phyloP scores from a whole-genome alignment of 2,888 invertebrate genomes.

The Gonocerus acuteangulatus region DNA sequence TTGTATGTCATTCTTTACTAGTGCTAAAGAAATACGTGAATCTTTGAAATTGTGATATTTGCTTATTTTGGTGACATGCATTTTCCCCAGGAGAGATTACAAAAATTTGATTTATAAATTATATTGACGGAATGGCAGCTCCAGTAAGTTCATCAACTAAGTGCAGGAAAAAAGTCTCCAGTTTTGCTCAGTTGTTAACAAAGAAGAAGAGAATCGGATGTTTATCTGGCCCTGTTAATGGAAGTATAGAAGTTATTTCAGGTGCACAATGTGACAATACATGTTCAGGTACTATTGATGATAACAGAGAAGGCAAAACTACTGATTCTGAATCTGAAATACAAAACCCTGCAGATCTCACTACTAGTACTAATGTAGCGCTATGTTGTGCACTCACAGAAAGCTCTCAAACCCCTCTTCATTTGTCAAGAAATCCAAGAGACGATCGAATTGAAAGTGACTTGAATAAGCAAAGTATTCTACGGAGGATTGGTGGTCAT shows the following conservation, averaged over 20 bases:
- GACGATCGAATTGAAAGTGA: conserved; percentile 28
- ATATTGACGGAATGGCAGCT: neutral
- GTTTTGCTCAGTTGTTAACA: conserved; percentile 43
- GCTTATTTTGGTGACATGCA: too few species aligned
- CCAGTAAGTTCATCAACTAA: conserved; percentile 35
- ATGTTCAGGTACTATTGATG: neutral
- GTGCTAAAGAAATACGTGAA: too few species aligned
- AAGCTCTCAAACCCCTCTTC: conserved; percentile 44
- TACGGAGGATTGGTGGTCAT: conserved; percentile 28
- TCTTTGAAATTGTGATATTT: too few species aligned
- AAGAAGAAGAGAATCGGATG: conserved; percentile 45
- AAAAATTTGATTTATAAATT: neutral
- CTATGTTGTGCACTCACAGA: conserved; percentile 47
- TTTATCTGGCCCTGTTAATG: conserved; percentile 41
- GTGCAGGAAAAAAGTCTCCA: conserved; percentile 43
- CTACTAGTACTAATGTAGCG: conserved; percentile 37
- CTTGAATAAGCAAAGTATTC: conserved; percentile 29
- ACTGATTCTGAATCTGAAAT: conserved; percentile 4
- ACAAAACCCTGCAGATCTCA: conserved; percentile 11
- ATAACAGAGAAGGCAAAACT: conserved; percentile 5
- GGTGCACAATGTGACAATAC: conserved; percentile 6
- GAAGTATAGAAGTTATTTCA: conserved; percentile 32
- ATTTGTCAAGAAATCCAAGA: conserved; percentile 41
- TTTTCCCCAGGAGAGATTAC: neutral
- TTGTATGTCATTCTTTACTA: too few species aligned